Evolutionary conservation across 2,888 invertebrate species (phyloP).

Genomic region (Schizotus pectinicornis): DNA sequence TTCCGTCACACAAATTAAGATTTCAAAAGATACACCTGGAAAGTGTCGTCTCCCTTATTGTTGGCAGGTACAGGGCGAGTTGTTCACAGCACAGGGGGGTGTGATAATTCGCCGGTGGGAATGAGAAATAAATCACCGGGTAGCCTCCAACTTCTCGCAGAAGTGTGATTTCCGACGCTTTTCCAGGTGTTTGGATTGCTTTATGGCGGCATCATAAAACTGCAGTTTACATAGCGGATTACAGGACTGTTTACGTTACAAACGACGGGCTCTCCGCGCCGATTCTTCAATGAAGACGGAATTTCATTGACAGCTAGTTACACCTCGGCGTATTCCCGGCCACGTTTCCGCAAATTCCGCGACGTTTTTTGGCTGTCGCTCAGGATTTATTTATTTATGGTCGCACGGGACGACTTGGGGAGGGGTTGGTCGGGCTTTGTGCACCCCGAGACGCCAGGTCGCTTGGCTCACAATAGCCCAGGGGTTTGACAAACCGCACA

Average conservation of each 20-base stretch:
- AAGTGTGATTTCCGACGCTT: constrained; percentile 49
- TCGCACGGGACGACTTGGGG: constrained; percentile 21
- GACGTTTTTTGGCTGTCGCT: constrained; percentile 13
- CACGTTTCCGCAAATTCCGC: constrained; percentile 3
- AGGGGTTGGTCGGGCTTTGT: background rate
- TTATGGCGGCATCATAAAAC: constrained; percentile 46
- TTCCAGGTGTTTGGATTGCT: constrained; percentile 47
- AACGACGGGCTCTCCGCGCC: constrained; percentile 6
- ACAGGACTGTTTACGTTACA: constrained; percentile 22
- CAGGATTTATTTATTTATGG: constrained; percentile 35
- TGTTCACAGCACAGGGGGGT: constrained; percentile 31
- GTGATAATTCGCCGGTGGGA: constrained; percentile 44
- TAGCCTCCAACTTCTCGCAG: constrained; percentile 36
- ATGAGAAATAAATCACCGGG: constrained; percentile 38
- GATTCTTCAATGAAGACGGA: constrained; percentile 9
- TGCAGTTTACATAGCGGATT: constrained; percentile 41
- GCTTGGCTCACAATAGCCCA: constrained; percentile 43
- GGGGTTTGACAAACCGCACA: constrained; percentile 54
- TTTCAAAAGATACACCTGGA: constrained; percentile 50
- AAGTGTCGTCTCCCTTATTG: constrained; percentile 44
- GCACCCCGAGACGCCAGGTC: constrained; percentile 9
- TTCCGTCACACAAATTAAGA: constrained; percentile 50
- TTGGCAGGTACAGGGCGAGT: constrained; percentile 35
- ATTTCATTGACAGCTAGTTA: constrained; percentile 6
- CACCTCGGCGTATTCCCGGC: too few species aligned